Conservation (phyloP, 2,888 invertebrate genomes). For the Geotrupes spiniger region DNA sequence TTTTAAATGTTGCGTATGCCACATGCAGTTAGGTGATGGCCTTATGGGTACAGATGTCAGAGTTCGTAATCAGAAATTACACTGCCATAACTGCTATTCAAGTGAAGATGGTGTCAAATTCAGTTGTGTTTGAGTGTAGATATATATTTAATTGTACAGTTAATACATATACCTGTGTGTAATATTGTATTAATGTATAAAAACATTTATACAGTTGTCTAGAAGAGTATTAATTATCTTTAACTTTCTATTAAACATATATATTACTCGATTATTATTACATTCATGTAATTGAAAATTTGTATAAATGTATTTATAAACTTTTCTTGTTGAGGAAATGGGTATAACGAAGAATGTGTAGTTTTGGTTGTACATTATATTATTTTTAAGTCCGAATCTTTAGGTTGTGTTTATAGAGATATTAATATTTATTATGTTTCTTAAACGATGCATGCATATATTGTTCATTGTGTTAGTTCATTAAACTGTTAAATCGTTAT, state of each 20-base stretch:
- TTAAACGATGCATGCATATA: too few relatives aligned
- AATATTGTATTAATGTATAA: background rate
- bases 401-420: slow-evolving; percentile 17
- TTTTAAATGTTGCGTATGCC: slow-evolving; percentile 96
- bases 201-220: background rate
- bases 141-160: background rate
- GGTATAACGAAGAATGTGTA: slow-evolving; percentile 4
- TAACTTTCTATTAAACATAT: too few relatives aligned
- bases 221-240: background rate
- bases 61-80: slow-evolving; percentile 85
- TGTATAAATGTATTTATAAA: slow-evolving; percentile 8
- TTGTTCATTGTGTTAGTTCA: too few relatives aligned
- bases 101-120: slow-evolving; percentile 91
- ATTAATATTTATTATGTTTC: slow-evolving; percentile 15
- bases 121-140: slow-evolving; percentile 65
- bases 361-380: slow-evolving; percentile 7
- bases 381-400: slow-evolving; percentile 10
- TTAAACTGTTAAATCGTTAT: too few relatives aligned
- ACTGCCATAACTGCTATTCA: slow-evolving; percentile 97
- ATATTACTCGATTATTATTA: slow-evolving; percentile 15
- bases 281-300: slow-evolving; percentile 14
- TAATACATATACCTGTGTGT: background rate
- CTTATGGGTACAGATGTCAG: slow-evolving; percentile 94
- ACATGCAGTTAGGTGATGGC: slow-evolving; percentile 87
- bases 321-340: background rate